Conservation (phyloP, 2,888 invertebrate species). For the Cephus runcator region DNA sequence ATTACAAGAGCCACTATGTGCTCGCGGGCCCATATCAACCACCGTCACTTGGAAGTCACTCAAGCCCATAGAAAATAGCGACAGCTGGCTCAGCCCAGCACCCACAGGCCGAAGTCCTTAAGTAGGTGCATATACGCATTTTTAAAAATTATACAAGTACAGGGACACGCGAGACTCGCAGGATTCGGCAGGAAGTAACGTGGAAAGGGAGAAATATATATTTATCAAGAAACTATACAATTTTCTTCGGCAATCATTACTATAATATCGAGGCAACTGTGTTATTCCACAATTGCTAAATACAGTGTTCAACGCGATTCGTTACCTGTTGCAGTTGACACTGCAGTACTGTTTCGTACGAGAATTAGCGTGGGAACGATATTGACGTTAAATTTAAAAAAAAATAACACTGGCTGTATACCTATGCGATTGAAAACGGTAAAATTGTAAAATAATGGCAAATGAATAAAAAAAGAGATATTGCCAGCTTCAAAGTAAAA, state of each 20-base stretch:
- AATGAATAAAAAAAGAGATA: too few relatives aligned
- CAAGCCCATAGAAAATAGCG: not conserved
- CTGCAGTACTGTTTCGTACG: not conserved
- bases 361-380: not conserved
- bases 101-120: not conserved
- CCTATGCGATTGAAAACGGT: not conserved
- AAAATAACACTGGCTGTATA: too few relatives aligned
- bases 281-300: not conserved
- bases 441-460: not conserved
- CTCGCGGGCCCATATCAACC: slow-evolving; percentile 2
- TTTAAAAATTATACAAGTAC: not conserved
- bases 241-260: not conserved
- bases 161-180: not conserved
- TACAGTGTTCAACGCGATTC: not conserved
- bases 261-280: not conserved
- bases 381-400: not conserved
- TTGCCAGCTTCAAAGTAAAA: not conserved
- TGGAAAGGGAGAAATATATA: not conserved
- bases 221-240: not conserved
- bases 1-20: not conserved
- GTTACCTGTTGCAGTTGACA: not conserved
- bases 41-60: slow-evolving; percentile 2
- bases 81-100: not conserved
- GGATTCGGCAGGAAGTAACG: not conserved
- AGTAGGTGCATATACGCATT: not conserved